Base-by-base conservation (phyloP, 2,113 vertebrate species). In the Tetraodon nigroviridis region DNA sequence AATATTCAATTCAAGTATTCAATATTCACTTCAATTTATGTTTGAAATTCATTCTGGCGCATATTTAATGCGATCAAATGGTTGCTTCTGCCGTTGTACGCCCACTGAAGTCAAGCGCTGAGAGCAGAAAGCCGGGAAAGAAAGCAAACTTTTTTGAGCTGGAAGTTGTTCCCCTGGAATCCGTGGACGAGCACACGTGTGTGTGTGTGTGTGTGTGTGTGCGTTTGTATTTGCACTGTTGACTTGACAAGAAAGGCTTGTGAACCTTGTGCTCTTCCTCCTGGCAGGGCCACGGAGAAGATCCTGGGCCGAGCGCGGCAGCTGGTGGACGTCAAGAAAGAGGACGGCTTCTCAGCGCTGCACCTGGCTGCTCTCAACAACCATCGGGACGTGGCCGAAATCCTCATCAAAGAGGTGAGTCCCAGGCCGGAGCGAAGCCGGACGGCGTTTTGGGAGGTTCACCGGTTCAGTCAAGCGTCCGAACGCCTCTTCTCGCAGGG, bases 351-450 rank as follows among this genome's bases (percentile, higher is more conserved):
- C 87, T 93, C 95, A 0, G 94, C 97, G 0, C 77, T 99, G 72
- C 97, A 99, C 72, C 92, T 99, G 24, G 93, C 97, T 0, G 86
- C 94, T 22, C 93, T 99, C 54, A 99, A 99, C 76, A 98, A 98
- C 85, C 97, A 99, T 82, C 71, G 86, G 6, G 95, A 98, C 3
- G 95, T 97, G 16, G 93, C 93, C 0, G 93, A 96, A 86, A 89
- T 95, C 62, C 92, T 99, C 55, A 88, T 98, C 77, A 94, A 91
- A 83, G 97, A 99, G 93, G 97, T 95, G 55, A 83, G 73, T 29
- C 19, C 6, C 16, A 49, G 5, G 40, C 20, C 2, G 32, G 18
- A 13, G 24, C 19, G 29, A 19, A 41, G n/a, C n/a, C n/a, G n/a
- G n/a, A n/a, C n/a, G n/a, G n/a, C n/a, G n/a, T n/a, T n/a, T n/a